These are phyloP conservation scores for Sterna hirundo DNA, from an alignment of 2,113 vertebrate genomes.

Conservation along the genomic window DNA sequence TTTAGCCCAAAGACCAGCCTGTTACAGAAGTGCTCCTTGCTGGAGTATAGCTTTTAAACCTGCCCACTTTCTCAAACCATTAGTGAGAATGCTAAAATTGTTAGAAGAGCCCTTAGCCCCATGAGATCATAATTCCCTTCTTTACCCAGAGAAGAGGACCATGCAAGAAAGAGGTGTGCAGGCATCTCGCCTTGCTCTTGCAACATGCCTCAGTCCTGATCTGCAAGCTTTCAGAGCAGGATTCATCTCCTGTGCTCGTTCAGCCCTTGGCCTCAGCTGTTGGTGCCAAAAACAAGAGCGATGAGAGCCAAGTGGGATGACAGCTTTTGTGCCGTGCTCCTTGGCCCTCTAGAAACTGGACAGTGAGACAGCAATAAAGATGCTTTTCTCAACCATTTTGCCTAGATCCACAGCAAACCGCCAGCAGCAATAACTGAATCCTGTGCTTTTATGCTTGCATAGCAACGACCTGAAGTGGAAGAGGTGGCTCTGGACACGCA, in stretches of 20 bases:
- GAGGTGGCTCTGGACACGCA: neutral
- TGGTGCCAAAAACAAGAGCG: neutral
- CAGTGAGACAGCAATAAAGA: conserved; percentile 12
- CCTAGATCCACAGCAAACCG: neutral
- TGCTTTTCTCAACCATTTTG: neutral
- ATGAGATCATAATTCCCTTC: neutral
- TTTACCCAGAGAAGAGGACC: neutral
- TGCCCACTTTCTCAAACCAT: neutral
- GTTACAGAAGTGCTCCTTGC: neutral
- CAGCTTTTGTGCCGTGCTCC: conserved; percentile 24
- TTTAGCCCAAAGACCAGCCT: neutral
- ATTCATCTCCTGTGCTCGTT: neutral
- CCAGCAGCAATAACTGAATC: neutral
- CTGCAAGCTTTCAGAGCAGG: conserved; percentile 4
- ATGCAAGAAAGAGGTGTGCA: neutral
- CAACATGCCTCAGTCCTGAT: neutral
- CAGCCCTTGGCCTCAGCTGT: neutral
- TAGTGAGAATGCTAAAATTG: neutral
- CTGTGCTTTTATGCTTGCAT: neutral
- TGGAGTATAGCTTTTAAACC: neutral
- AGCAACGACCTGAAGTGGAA: neutral
- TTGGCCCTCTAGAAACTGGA: conserved; percentile 38
- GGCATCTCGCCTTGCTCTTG: neutral
- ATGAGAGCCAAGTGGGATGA: conserved; percentile 30
- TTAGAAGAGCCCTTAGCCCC: neutral